Evolutionary conservation across 1,140 invertebrate species (phyloP).

Genomic region (Helicoverpa zea): DNA sequence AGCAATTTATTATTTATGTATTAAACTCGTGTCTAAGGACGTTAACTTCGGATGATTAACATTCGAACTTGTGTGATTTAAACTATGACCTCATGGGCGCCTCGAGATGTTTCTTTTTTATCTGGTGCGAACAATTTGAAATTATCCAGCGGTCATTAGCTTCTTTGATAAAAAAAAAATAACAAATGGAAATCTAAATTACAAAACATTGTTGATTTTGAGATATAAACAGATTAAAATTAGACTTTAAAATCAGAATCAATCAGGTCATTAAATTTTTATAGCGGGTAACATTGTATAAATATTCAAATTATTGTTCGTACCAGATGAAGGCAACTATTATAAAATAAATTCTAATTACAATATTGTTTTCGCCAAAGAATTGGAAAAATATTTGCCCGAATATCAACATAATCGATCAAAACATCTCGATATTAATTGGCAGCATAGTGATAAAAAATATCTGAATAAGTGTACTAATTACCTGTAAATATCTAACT

Average conservation of each 20-base stretch:
- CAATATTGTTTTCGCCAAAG: neutral
- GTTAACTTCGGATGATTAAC: slow-evolving; percentile 36
- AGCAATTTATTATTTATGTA: slow-evolving; percentile 53
- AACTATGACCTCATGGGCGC: slow-evolving; percentile 22
- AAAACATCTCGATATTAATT: neutral
- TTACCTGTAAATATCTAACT: neutral
- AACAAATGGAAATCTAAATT: slow-evolving; percentile 6
- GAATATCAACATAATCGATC: neutral
- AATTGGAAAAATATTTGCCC: slow-evolving; percentile 8
- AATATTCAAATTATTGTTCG: slow-evolving; percentile 29
- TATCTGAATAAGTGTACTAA: no score
- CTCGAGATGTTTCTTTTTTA: slow-evolving; percentile 33
- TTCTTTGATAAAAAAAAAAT: neutral
- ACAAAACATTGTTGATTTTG: slow-evolving; percentile 1
- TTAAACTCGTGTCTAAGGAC: slow-evolving; percentile 45
- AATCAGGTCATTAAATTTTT: no score
- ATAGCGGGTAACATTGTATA: no score
- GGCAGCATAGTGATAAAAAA: slow-evolving; percentile 13
- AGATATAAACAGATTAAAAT: neutral
- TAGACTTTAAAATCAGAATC: neutral
- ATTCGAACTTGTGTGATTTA: slow-evolving; percentile 44
- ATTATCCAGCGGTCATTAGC: slow-evolving; percentile 14
- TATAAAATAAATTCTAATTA: slow-evolving; percentile 30
- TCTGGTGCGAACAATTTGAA: slow-evolving; percentile 41
- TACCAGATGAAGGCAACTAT: slow-evolving; percentile 39